A percentile compares a stretch with the other conserved stretches of the same genome.
Evolutionary conservation across 2,797 vertebrate species (phyloP).

Genomic region (Phataginus tricuspis): DNA sequence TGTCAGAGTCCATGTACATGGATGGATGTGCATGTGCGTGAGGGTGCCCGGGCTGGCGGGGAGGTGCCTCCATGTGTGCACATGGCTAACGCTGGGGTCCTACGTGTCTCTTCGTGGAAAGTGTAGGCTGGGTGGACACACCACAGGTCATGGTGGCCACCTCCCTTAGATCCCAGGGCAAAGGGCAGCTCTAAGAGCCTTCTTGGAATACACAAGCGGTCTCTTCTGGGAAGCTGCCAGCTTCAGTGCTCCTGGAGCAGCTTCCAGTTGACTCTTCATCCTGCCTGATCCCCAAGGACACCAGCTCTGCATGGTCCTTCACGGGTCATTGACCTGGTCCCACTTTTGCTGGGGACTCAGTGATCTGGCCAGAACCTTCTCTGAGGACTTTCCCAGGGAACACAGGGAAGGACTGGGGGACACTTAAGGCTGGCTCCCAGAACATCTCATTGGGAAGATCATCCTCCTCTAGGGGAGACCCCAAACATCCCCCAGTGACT

Average conservation of each 20-base stretch:
- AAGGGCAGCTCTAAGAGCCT: neutral
- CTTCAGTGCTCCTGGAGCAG: neutral
- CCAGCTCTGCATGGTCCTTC: neutral
- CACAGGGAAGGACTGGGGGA: neutral
- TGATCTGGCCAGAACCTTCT: conserved; percentile 20
- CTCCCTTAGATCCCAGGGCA: neutral
- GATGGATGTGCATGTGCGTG: fast-evolving
- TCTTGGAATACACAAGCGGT: neutral
- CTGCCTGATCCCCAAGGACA: neutral
- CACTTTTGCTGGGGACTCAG: neutral
- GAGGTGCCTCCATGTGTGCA: fast-evolving
- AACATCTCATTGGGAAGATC: neutral
- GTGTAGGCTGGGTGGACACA: neutral
- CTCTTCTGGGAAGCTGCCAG: neutral
- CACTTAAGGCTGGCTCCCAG: neutral
- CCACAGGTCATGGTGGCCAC: neutral
- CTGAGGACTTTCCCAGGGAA: conserved; percentile 26
- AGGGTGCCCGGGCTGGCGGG: neutral
- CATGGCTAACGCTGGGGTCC: neutral
- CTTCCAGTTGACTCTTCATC: neutral
- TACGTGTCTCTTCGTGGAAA: neutral
- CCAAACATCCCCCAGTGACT: neutral
- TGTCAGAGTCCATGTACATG: neutral
- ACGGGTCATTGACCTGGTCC: neutral
- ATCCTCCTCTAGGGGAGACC: neutral